Conservation (phyloP, 2,888 invertebrate genomes). For the Strigamia transsilvanica region DNA sequence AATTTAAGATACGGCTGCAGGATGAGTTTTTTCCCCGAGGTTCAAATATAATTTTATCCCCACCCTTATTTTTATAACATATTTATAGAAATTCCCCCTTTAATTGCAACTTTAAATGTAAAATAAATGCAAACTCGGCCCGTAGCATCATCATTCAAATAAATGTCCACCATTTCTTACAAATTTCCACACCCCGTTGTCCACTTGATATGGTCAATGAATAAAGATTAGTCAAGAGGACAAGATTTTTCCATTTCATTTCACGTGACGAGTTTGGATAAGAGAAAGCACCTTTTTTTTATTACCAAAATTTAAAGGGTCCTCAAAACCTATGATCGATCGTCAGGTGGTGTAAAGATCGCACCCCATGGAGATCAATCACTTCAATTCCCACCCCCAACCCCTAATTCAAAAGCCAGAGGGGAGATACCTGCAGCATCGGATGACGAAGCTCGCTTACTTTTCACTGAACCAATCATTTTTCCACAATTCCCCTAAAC, state of each 20-base stretch:
- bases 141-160: neutral
- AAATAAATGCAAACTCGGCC: neutral
- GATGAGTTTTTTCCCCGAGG: conserved; percentile 22
- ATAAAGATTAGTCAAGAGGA: conserved; percentile 44
- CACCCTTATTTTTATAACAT: conserved; percentile 36
- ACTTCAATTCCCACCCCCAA: conserved; percentile 48
- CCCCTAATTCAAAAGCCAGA: conserved; percentile 39
- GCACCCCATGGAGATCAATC: conserved; percentile 46
- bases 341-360: conserved; percentile 44
- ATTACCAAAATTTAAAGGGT: neutral
- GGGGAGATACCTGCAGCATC: conserved; percentile 47
- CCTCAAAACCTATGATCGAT: conserved; percentile 22
- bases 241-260: conserved; percentile 45
- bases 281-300: conserved; percentile 25
- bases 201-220: conserved; percentile 38
- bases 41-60: conserved; percentile 20
- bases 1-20: conserved; percentile 21
- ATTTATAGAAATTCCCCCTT: conserved; percentile 3
- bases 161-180: neutral
- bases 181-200: conserved; percentile 17
- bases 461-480: conserved; percentile 18
- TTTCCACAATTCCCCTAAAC: conserved; percentile 11
- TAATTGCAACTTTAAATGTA: neutral
- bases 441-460: conserved; percentile 1
- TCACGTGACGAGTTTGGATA: conserved; percentile 40